phyloP scores from a whole-genome alignment of 2,888 invertebrate species.

The Cantharis flavilabris region DNA sequence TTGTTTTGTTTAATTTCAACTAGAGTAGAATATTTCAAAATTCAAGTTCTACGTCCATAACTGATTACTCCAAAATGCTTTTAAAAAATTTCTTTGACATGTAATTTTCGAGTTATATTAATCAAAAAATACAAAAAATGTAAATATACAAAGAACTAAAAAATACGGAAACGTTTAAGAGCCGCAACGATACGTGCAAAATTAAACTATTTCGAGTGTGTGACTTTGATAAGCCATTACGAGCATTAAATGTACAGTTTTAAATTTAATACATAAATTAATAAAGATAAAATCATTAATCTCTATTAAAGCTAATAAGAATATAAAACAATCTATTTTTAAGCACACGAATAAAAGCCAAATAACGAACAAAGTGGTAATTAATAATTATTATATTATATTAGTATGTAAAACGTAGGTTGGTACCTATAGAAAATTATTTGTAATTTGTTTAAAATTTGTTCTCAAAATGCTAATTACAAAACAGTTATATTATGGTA shows the following conservation, averaged over 20 bases:
- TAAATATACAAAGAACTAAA: not conserved
- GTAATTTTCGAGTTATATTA: not conserved
- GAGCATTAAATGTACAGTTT: not conserved
- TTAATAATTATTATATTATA: not conserved
- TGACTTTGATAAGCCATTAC: not conserved
- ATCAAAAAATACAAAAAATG: not conserved
- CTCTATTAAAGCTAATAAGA: not conserved
- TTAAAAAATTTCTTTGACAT: not conserved
- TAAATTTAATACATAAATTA: not conserved
- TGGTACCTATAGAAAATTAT: not conserved
- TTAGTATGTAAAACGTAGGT: not conserved
- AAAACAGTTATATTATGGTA: not conserved
- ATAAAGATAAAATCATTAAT: not conserved
- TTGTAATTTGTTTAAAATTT: not conserved
- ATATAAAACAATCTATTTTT: not conserved
- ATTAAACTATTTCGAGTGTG: not conserved
- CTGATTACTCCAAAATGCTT: not conserved
- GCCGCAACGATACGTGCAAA: not conserved
- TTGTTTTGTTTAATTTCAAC: too few species aligned
- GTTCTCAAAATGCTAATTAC: not conserved
- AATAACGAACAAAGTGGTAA: not conserved
- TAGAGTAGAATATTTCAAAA: too few species aligned
- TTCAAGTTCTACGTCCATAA: not conserved
- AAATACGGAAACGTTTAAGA: not conserved
- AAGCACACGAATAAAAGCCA: not conserved